Evolutionary conservation across 2,888 invertebrate genomes (phyloP).

Genomic region (Drymonia ruficornis): DNA sequence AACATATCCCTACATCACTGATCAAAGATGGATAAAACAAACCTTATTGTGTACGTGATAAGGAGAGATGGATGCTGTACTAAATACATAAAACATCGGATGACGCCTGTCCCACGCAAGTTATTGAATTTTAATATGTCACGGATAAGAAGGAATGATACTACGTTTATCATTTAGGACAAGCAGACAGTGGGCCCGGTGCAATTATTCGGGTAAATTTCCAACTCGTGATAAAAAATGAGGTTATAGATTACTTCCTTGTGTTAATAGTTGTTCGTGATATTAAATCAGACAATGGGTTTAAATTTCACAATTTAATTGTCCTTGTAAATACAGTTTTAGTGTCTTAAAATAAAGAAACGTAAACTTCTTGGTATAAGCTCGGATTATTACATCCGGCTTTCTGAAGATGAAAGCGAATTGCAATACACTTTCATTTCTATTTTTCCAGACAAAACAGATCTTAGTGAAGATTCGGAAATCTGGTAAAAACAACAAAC

Average conservation of each 20-base stretch:
- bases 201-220: constrained; percentile 28
- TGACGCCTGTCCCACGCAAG: constrained; percentile 67
- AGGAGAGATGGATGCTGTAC: constrained; percentile 40
- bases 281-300: background rate
- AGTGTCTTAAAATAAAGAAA: background rate
- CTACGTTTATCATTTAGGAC: constrained; percentile 38
- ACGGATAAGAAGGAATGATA: constrained; percentile 44
- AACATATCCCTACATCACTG: constrained; percentile 35
- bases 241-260: constrained; percentile 10
- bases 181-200: constrained; percentile 22
- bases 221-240: constrained; percentile 14
- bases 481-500: background rate
- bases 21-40: constrained; percentile 47
- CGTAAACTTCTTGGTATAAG: background rate
- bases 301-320: background rate
- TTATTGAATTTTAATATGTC: constrained; percentile 71
- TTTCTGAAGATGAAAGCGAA: background rate
- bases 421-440: background rate
- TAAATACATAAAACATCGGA: constrained; percentile 72
- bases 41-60: constrained; percentile 50
- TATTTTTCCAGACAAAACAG: background rate
- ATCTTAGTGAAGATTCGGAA: background rate
- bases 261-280: background rate
- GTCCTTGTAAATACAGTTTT: background rate
- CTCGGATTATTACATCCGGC: background rate